phyloP scores from a whole-genome alignment of 2,113 vertebrate genomes.

The Chionodraco myersi region DNA sequence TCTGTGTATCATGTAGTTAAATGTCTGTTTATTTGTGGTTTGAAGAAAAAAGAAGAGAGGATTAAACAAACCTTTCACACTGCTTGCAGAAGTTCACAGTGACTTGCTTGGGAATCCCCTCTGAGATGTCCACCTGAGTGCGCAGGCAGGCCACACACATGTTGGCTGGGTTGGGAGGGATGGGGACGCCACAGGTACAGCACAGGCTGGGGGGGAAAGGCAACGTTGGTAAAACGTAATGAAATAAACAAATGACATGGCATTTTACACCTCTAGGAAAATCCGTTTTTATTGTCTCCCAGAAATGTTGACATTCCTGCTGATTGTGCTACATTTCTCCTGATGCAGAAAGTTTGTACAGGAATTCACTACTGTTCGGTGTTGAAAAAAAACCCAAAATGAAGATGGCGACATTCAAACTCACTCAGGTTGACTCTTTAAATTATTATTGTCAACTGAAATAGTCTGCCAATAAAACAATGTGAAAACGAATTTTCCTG shows the following conservation, averaged over 20 bases:
- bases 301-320: too few species aligned
- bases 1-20: background rate
- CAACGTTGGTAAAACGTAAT: background rate
- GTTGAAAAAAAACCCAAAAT: too few species aligned
- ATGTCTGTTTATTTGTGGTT: background rate
- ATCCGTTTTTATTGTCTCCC: too few species aligned
- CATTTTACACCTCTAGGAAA: background rate
- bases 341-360: too few species aligned
- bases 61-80: slow-evolving; percentile 90
- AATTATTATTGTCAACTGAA: background rate
- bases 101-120: slow-evolving; percentile 97
- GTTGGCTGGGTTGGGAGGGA: slow-evolving; percentile 96
- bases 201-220: slow-evolving; percentile 86
- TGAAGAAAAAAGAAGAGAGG: background rate
- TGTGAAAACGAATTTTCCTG: too few species aligned
- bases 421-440: too few species aligned
- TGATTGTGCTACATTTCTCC: too few species aligned
- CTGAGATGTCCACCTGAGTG: slow-evolving; percentile 96
- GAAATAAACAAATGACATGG: background rate
- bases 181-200: slow-evolving; percentile 92
- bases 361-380: too few species aligned
- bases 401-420: too few species aligned
- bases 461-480: too few species aligned
- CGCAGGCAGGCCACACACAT: slow-evolving; percentile 96
- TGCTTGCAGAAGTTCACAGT: slow-evolving; percentile 96